Evolutionary conservation across 2,113 vertebrate genomes (phyloP).

Genomic region (Tylochromis polylepis): DNA sequence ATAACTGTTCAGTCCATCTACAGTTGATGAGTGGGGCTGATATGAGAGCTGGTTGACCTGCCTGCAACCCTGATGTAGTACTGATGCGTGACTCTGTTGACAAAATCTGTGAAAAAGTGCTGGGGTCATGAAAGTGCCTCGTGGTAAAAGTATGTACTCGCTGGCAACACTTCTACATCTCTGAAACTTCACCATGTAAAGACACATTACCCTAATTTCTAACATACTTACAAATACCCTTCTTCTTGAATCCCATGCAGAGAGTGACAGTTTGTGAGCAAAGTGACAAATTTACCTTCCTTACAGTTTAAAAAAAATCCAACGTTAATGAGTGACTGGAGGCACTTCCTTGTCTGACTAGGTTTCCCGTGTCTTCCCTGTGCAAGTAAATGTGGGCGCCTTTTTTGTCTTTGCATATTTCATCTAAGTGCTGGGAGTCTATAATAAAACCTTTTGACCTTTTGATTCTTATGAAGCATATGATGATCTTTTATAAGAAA

Average conservation of each 20-base stretch:
- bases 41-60: background rate
- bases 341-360: background rate
- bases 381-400: background rate
- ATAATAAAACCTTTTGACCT: background rate
- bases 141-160: background rate
- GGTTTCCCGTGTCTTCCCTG: background rate
- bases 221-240: background rate
- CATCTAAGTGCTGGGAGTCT: background rate
- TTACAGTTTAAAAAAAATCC: background rate
- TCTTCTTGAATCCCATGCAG: background rate
- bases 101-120: conserved; percentile 17
- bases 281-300: background rate
- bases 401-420: background rate
- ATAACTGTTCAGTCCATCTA: background rate
- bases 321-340: background rate
- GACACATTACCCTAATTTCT: background rate
- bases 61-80: conserved; percentile 4
- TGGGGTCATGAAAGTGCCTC: background rate
- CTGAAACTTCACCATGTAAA: background rate
- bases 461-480: background rate
- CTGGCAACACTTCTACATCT: background rate
- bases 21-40: background rate
- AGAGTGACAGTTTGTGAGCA: background rate
- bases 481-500: background rate
- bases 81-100: conserved; percentile 39